A percentile compares a stretch with the other conserved stretches of the same genome.
These are phyloP conservation scores for Ormyrus thymus DNA, from an alignment of 2,888 invertebrate genomes.

Conservation along the genomic window DNA sequence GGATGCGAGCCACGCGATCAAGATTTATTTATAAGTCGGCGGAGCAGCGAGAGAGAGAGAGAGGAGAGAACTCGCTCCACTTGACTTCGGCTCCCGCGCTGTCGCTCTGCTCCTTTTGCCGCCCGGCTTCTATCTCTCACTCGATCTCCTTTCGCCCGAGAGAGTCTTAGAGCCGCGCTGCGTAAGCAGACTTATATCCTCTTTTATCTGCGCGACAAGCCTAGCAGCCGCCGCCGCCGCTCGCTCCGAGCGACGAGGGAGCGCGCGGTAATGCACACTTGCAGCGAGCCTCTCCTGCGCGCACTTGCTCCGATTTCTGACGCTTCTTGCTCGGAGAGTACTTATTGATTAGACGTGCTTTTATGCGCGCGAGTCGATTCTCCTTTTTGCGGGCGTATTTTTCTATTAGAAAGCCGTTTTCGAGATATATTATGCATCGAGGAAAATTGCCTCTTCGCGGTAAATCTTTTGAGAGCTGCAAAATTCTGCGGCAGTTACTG, in stretches of 20 bases:
- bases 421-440: too few relatives aligned
- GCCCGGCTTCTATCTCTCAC: neutral
- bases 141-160: neutral
- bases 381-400: neutral
- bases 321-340: neutral
- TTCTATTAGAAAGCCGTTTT: too few relatives aligned
- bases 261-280: too few relatives aligned
- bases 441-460: too few relatives aligned
- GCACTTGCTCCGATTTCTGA: neutral
- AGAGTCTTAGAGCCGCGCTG: neutral
- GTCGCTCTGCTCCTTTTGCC: slow-evolving; percentile 16
- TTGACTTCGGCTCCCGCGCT: slow-evolving; percentile 15
- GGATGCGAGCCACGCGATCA: slow-evolving; percentile 75
- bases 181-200: neutral
- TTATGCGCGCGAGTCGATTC: neutral
- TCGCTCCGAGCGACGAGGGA: too few relatives aligned
- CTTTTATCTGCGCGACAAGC: too few relatives aligned
- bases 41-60: slow-evolving; percentile 11
- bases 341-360: slow-evolving; percentile 4
- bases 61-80: slow-evolving; percentile 31
- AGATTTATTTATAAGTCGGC: slow-evolving; percentile 74
- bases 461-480: too few relatives aligned
- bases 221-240: too few relatives aligned
- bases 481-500: too few relatives aligned
- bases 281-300: neutral